Conservation (phyloP, 2,113 vertebrate genomes). For the Cacatua alba region DNA sequence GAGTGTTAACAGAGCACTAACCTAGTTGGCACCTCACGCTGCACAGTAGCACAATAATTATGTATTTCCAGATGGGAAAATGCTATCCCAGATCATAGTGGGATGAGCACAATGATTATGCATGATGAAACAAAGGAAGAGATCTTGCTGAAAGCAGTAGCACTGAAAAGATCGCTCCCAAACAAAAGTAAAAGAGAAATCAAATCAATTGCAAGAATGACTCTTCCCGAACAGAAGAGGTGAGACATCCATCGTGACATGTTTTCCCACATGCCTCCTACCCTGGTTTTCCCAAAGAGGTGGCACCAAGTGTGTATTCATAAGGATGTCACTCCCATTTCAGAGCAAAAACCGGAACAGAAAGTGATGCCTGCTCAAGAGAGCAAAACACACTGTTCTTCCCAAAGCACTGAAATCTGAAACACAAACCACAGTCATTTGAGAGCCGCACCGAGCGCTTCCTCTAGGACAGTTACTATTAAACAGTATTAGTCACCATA, state of each 20-base stretch:
- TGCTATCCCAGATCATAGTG: background rate
- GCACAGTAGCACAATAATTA: background rate
- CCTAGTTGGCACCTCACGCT: background rate
- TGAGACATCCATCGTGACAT: rapidly evolving
- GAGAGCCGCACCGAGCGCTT: background rate
- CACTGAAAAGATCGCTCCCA: background rate
- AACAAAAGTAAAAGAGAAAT: background rate
- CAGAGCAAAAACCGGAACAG: background rate
- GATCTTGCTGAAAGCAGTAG: background rate
- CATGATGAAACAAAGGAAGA: background rate
- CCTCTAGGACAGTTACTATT: background rate
- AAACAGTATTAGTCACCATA: background rate
- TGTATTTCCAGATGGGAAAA: background rate
- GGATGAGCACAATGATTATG: background rate
- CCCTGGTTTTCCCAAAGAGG: background rate
- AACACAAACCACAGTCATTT: background rate
- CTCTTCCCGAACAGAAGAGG: background rate
- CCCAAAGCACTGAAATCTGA: background rate
- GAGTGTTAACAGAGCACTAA: background rate
- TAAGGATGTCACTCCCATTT: background rate
- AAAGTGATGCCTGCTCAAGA: background rate
- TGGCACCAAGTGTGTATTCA: too few species aligned
- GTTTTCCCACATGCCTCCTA: background rate
- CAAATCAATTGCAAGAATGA: rapidly evolving
- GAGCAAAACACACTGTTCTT: rapidly evolving